These are phyloP conservation scores for Xestia c-nigrum DNA, from an alignment of 2,888 invertebrate species.

Conservation along the genomic window DNA sequence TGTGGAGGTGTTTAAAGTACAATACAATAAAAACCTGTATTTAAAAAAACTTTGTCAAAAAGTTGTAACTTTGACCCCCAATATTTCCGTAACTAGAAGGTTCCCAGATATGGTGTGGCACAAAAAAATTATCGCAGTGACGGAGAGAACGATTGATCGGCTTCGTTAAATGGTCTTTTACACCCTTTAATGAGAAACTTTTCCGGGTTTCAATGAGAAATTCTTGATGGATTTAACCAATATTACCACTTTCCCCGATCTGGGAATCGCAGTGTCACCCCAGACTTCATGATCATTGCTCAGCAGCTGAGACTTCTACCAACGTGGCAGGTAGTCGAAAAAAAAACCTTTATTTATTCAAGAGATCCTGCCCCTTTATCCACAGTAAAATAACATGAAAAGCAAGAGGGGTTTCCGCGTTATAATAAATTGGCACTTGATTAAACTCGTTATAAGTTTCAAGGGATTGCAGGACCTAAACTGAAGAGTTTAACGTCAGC, in stretches of 20 bases:
- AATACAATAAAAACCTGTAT: too few species aligned
- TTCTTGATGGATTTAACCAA: background rate
- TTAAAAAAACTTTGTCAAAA: too few species aligned
- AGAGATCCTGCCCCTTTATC: background rate
- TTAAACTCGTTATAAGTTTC: conserved; percentile 8
- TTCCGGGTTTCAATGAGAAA: background rate
- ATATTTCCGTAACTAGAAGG: too few species aligned
- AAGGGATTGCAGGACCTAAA: background rate
- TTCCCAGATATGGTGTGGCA: too few species aligned
- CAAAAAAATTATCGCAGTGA: too few species aligned
- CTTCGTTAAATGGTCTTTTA: too few species aligned
- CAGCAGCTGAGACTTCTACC: background rate
- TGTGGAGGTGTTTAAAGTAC: too few species aligned
- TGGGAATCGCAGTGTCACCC: background rate
- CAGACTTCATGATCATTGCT: background rate
- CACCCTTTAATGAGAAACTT: background rate
- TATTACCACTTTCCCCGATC: background rate
- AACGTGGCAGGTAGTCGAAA: background rate
- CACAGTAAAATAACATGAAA: background rate
- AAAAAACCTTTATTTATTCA: background rate
- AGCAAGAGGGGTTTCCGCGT: background rate
- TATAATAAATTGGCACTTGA: conserved; percentile 9
- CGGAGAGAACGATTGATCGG: too few species aligned
- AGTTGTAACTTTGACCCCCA: too few species aligned
- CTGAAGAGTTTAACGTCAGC: too few species aligned